Base-by-base conservation (phyloP, 2,113 vertebrate genomes). In the Trachemys scripta region DNA sequence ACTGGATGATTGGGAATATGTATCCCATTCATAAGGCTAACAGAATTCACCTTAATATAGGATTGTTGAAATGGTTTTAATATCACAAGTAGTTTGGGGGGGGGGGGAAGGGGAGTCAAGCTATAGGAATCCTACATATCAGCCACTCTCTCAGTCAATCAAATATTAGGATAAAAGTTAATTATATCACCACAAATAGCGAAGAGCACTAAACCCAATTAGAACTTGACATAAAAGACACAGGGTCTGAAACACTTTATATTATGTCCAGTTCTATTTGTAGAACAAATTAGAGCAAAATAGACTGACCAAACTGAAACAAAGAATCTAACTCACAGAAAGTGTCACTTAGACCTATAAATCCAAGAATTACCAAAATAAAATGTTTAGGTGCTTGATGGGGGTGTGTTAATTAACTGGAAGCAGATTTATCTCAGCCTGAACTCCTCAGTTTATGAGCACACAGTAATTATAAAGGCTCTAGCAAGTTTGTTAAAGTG, bases 1-100 rank as follows among this genome's bases (percentile, higher is more conserved):
- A 82, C 72, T 45, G 25, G 45, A 27, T 76, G 38, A 76, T 45
- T 76, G 51, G 49, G 84, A 29, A 72, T 0, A 25, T 24, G 50
- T n/a, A 96, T 94, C 94, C 92, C 95, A 92, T 92, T 93, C 76
- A 91, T n/a, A n/a, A n/a, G 62, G 94, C 72, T 42, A 80, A 84
- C 84, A 80, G 90, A 96, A 88, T 87, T 94, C 91, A 89, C 94
- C 90, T 96, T 85, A 87, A 92, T 50, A 90, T 90, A 91, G 88
- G 94, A 92, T 51, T 2, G 31, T 92, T 90, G 25, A 29, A 95
- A 94, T 95, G 90, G 88, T 72, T 72, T 96, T 82, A 93, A 47
- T 93, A 84, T 79, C 89, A 91, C 14, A 31, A 11, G 62, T 45
- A 82, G 93, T 78, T 88, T 89, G 86, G 92, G 97, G 94, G 42